These are phyloP conservation scores for Oedothorax gibbosus DNA, from an alignment of 1,140 invertebrate genomes.

Conservation along the genomic window DNA sequence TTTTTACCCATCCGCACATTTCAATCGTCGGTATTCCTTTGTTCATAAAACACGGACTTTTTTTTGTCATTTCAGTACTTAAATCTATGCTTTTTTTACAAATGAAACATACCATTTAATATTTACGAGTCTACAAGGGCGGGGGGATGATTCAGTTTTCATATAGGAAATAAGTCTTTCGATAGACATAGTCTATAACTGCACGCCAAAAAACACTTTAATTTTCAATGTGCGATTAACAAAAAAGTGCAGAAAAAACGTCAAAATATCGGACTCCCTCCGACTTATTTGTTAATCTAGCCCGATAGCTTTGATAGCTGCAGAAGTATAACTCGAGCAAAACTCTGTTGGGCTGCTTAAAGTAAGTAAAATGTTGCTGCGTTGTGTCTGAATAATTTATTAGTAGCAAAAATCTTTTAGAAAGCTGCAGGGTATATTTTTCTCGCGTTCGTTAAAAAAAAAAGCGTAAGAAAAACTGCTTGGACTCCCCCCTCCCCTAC, in stretches of 20 bases:
- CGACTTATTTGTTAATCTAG: conserved; percentile 59
- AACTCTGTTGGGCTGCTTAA: conserved; percentile 42
- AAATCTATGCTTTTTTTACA: conserved; percentile 42
- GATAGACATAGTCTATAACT: conserved; percentile 24
- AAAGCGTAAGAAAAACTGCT: conserved; percentile 42
- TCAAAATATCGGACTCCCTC: not conserved
- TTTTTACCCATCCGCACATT: no score
- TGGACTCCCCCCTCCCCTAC: not conserved
- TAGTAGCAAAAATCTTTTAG: conserved; percentile 59
- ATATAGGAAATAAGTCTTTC: conserved; percentile 22
- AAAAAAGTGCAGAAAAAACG: conserved; percentile 24
- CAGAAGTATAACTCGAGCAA: conserved; percentile 36
- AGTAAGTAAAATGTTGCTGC: conserved; percentile 55
- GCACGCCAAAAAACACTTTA: conserved; percentile 35
- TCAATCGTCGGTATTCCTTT: not conserved
- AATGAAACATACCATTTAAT: conserved; percentile 44
- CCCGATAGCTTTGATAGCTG: conserved; percentile 55
- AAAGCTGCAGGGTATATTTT: conserved; percentile 46
- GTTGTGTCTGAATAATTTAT: conserved; percentile 57
- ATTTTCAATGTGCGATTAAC: conserved; percentile 57
- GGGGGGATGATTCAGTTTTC: conserved; percentile 15
- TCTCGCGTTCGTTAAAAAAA: conserved; percentile 47
- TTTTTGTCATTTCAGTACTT: conserved; percentile 38
- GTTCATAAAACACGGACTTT: conserved; percentile 3
- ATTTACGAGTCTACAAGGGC: conserved; percentile 29